phyloP scores from a whole-genome alignment of 2,797 vertebrate species.

The Otolemur crassicaudatus region DNA sequence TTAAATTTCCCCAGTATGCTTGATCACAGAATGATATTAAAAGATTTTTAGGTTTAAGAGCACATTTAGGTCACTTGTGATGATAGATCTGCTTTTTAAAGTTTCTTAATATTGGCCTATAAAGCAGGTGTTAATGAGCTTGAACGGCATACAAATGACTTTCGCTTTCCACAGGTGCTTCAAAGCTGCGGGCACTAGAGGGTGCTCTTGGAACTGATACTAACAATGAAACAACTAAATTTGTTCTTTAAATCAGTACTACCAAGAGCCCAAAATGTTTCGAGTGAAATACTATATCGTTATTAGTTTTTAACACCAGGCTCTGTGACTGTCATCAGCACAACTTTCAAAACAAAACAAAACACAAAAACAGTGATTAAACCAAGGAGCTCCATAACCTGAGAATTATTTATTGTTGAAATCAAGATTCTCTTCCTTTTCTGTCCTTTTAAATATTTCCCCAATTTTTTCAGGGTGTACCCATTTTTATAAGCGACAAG shows the following conservation, averaged over 20 bases:
- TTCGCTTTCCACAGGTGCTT: neutral
- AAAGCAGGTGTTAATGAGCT: conserved; percentile 45
- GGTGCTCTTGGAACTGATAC: conserved; percentile 89
- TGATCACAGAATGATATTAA: conserved; percentile 39
- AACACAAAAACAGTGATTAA: conserved; percentile 87
- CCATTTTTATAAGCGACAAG: conserved; percentile 81
- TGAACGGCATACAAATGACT: neutral
- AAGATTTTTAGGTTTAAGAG: conserved; percentile 66
- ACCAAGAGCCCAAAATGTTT: conserved; percentile 84
- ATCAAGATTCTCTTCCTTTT: neutral
- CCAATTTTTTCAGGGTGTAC: conserved; percentile 24
- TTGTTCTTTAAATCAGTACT: conserved; percentile 77
- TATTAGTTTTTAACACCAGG: conserved; percentile 85
- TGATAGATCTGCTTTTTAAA: conserved; percentile 68
- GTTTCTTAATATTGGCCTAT: conserved; percentile 39
- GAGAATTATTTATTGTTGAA: conserved; percentile 75
- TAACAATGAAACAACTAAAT: neutral
- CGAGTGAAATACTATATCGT: conserved; percentile 86
- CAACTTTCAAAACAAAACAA: conserved; percentile 81
- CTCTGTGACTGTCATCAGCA: conserved; percentile 81
- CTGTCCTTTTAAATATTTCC: neutral
- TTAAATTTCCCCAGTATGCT: conserved; percentile 57
- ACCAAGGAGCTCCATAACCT: conserved; percentile 80
- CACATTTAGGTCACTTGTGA: conserved; percentile 33
- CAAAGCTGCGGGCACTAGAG: conserved; percentile 84